A percentile compares a stretch with the other conserved stretches of the same genome.
Conservation (phyloP, 2,113 vertebrate species). For the Poicephalus gulielmi region DNA sequence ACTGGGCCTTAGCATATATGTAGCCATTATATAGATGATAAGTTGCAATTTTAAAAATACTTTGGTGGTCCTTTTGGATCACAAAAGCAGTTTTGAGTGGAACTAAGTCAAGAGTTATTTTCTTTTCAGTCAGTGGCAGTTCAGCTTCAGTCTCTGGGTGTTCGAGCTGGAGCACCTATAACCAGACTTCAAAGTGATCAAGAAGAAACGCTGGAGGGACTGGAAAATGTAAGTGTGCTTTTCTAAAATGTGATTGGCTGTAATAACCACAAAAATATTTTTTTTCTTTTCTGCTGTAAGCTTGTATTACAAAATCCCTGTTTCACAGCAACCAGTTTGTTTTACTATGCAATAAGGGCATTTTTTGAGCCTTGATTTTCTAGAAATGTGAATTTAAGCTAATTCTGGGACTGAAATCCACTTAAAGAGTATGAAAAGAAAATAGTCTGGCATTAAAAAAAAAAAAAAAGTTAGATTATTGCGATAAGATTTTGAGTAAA, state of each 20-base stretch:
- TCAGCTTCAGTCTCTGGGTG: slow-evolving; percentile 83
- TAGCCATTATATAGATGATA: not conserved
- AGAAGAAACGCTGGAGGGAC: slow-evolving; percentile 73
- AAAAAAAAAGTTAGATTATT: not conserved
- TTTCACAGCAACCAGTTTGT: not conserved
- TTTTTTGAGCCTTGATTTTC: not conserved
- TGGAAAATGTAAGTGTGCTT: slow-evolving; percentile 75
- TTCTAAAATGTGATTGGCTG: not conserved
- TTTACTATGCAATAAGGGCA: not conserved
- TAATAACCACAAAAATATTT: not conserved
- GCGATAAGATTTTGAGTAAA: not conserved
- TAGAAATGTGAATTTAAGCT: not conserved
- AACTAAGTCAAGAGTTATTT: slow-evolving; percentile 3
- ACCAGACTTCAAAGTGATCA: slow-evolving; percentile 76
- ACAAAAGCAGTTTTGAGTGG: not conserved
- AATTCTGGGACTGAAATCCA: not conserved
- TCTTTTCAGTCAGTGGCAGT: slow-evolving; percentile 79
- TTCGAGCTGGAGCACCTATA: slow-evolving; percentile 77
- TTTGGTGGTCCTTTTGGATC: not conserved
- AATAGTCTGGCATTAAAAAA: not conserved
- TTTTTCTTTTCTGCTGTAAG: not conserved
- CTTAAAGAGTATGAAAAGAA: not conserved
- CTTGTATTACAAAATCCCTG: not conserved
- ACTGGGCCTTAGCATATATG: not conserved
- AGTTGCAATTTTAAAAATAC: not conserved